phyloP scores from a whole-genome alignment of 2,888 invertebrate species.

The Metacarcinus magister region DNA sequence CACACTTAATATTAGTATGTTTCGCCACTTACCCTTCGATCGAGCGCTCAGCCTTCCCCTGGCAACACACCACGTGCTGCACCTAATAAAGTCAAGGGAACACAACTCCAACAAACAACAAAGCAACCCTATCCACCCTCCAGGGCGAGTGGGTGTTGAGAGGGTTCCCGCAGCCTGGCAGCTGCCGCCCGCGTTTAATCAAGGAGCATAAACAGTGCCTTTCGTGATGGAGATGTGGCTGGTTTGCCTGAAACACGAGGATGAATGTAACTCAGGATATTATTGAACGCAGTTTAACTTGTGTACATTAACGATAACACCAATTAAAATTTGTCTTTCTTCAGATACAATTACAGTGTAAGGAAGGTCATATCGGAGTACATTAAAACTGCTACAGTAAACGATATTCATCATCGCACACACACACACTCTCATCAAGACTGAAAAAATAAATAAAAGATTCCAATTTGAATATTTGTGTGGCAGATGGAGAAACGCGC shows the following conservation, averaged over 20 bases:
- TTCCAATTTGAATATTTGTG: background rate
- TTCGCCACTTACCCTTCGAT: background rate
- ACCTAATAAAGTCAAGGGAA: conserved; percentile 43
- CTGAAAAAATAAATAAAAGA: background rate
- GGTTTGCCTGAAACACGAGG: background rate
- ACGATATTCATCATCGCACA: background rate
- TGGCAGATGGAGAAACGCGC: background rate
- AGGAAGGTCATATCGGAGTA: background rate
- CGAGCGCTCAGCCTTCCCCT: conserved; percentile 4
- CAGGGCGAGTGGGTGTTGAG: background rate
- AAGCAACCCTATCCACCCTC: conserved; percentile 29
- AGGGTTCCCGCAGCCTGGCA: conserved; percentile 29
- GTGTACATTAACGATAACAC: background rate
- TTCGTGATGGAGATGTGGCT: background rate
- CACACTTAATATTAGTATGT: background rate
- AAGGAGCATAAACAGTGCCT: background rate
- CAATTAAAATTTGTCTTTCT: background rate
- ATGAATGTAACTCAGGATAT: background rate
- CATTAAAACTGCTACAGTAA: background rate
- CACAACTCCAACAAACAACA: conserved; percentile 8
- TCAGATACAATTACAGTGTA: background rate
- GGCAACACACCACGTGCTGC: conserved; percentile 36
- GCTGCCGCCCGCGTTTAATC: conserved; percentile 32
- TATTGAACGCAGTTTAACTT: background rate
- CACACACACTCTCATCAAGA: background rate